A percentile compares a stretch with the other conserved stretches of the same genome.
Conservation (phyloP, 1,140 invertebrate genomes). For the Cecropterus lyciades region DNA sequence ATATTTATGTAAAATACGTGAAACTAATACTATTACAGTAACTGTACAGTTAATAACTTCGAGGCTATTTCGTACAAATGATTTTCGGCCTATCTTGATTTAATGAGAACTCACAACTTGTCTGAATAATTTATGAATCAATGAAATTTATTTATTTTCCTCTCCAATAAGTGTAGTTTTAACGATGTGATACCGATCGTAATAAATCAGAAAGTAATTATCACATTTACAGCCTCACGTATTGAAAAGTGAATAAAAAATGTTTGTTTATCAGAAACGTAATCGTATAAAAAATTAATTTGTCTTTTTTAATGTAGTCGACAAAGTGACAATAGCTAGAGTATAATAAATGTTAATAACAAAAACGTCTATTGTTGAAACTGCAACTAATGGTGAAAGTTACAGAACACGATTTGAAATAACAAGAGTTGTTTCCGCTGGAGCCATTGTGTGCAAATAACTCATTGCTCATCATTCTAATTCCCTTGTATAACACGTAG, state of each 20-base stretch:
- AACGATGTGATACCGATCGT: too few relatives aligned
- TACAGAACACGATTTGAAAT: conserved; percentile 44
- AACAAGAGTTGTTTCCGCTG: conserved; percentile 59
- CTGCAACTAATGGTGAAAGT: conserved; percentile 51
- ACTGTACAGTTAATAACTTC: background rate
- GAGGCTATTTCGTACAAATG: too few relatives aligned
- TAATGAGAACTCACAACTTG: too few relatives aligned
- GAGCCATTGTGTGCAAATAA: conserved; percentile 72
- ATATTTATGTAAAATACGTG: too few relatives aligned
- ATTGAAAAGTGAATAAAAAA: background rate
- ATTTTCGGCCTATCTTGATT: too few relatives aligned
- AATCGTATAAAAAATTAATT: background rate
- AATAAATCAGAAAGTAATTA: too few relatives aligned
- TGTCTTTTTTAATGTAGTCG: background rate
- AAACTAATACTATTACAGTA: background rate
- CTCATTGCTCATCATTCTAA: conserved; percentile 43
- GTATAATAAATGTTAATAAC: conserved; percentile 13
- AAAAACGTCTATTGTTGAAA: conserved; percentile 21
- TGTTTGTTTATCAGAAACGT: background rate
- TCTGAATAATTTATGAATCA: too few relatives aligned
- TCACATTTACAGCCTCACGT: background rate
- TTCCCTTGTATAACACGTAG: conserved; percentile 21
- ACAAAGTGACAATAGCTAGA: conserved; percentile 9
- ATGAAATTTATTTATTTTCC: too few relatives aligned
- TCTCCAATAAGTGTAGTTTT: too few relatives aligned